Percentiles rank a stretch among this genome's conserved stretches.
Evolutionary conservation across 1,140 invertebrate species (phyloP).

Genomic region (Trachelipus rathkii): DNA sequence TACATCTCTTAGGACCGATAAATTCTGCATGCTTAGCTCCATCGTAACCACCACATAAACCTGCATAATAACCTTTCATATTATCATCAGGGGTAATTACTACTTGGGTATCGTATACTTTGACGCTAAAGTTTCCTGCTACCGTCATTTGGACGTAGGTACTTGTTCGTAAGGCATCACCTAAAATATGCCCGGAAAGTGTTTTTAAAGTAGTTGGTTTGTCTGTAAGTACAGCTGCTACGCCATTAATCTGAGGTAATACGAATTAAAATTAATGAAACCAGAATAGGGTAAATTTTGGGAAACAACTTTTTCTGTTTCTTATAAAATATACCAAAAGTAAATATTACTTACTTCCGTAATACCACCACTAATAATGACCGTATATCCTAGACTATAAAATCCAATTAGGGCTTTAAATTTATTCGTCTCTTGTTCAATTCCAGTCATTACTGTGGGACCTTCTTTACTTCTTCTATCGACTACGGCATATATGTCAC

Average conservation of each 20-base stretch:
- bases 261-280: too few relatives aligned
- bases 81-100: neutral
- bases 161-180: neutral
- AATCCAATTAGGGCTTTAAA: neutral
- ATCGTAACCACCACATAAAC: neutral
- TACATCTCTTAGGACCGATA: neutral
- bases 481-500: neutral
- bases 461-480: neutral
- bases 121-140: neutral
- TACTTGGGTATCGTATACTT: neutral
- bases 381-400: neutral
- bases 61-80: neutral
- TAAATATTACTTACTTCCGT: too few relatives aligned
- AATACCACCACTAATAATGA: neutral
- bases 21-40: neutral
- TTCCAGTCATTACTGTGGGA: neutral
- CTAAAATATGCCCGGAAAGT: neutral
- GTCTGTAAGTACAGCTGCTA: too few relatives aligned
- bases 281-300: too few relatives aligned
- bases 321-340: too few relatives aligned
- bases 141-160: neutral
- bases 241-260: too few relatives aligned
- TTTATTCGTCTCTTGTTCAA: neutral
- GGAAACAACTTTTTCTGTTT: too few relatives aligned
- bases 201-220: too few relatives aligned